These are phyloP conservation scores for Ochropacha duplaris DNA, from an alignment of 2,888 invertebrate species.

Conservation along the genomic window DNA sequence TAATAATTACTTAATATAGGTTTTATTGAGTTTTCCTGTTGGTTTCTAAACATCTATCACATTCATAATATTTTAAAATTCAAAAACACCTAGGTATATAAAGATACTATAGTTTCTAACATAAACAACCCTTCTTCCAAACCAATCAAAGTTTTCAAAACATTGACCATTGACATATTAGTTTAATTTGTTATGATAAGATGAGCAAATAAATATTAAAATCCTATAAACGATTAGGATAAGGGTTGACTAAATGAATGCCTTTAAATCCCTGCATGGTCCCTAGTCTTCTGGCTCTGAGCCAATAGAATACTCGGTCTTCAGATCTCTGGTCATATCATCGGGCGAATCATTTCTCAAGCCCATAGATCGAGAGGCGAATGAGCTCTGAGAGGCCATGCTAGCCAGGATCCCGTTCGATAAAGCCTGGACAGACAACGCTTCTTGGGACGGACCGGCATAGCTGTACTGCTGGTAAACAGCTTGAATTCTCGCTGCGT, in stretches of 20 bases:
- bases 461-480: constrained; percentile 79
- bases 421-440: constrained; percentile 72
- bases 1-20: constrained; percentile 14
- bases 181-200: too few relatives aligned
- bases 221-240: background rate
- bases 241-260: background rate
- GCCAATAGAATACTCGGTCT: constrained; percentile 66
- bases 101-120: constrained; percentile 14
- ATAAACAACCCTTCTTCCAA: constrained; percentile 16
- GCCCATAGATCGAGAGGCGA: constrained; percentile 55
- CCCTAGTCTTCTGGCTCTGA: constrained; percentile 70
- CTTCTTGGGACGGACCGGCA: constrained; percentile 75
- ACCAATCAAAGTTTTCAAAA: background rate
- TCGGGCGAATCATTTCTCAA: constrained; percentile 68
- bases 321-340: constrained; percentile 65
- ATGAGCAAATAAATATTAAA: constrained; percentile 25
- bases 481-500: constrained; percentile 74
- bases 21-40: constrained; percentile 14
- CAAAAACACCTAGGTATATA: constrained; percentile 45
- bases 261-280: constrained; percentile 13
- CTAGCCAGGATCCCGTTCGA: constrained; percentile 75
- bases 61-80: constrained; percentile 31
- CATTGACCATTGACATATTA: background rate
- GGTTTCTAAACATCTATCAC: constrained; percentile 44
- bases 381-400: constrained; percentile 66